Percentiles rank a stretch among this genome's conserved stretches.
Conservation (phyloP, 53 echinoderm and acorn worm species). For the Actinopyga echinites region DNA sequence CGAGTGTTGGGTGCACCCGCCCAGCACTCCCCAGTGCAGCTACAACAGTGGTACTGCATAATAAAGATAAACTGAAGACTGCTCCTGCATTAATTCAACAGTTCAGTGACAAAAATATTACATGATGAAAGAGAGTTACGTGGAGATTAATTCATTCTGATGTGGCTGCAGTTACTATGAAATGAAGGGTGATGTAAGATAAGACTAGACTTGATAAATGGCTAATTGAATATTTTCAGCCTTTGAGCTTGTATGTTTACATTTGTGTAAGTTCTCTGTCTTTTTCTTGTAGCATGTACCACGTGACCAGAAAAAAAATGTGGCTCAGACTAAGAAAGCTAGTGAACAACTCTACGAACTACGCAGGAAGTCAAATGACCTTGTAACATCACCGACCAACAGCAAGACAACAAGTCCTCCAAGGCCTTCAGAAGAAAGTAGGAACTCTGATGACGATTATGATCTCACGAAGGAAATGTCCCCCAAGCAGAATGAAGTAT, state of each 20-base stretch:
- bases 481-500: slow-evolving; percentile 27
- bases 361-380: slow-evolving; percentile 47
- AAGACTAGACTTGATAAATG: too few species aligned
- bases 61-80: too few species aligned
- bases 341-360: slow-evolving; percentile 80
- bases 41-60: too few species aligned
- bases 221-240: neutral
- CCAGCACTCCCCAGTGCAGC: too few species aligned
- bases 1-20: too few species aligned
- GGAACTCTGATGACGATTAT: slow-evolving; percentile 38
- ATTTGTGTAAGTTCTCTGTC: neutral
- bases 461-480: slow-evolving; percentile 64
- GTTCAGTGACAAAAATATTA: too few species aligned
- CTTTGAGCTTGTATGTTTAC: neutral
- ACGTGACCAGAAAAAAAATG: slow-evolving; percentile 78
- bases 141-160: too few species aligned
- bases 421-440: neutral
- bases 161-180: too few species aligned
- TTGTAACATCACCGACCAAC: slow-evolving; percentile 35
- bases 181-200: too few species aligned
- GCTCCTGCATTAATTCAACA: too few species aligned
- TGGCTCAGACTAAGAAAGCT: slow-evolving; percentile 82
- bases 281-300: slow-evolving; percentile 76
- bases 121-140: too few species aligned
- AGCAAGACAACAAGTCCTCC: slow-evolving; percentile 8